Conservation (phyloP, 2,113 vertebrate genomes). For the Hassar affinis region DNA sequence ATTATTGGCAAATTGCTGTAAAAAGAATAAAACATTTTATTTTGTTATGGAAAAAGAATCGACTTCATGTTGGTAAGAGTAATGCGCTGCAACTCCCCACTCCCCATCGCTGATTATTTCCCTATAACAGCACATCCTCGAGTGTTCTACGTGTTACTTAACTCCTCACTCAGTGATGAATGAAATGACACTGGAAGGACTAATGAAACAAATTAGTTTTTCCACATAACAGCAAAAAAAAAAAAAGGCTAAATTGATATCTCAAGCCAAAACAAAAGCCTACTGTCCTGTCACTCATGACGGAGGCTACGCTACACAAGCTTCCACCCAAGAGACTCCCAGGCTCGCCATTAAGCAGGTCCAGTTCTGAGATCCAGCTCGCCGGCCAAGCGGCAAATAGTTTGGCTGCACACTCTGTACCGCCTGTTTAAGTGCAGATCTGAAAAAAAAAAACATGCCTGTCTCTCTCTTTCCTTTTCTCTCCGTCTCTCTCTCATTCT, state of each 20-base stretch:
- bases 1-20: neutral
- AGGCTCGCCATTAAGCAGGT: slow-evolving; percentile 45
- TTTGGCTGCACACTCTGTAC: slow-evolving; percentile 74
- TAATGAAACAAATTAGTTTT: neutral
- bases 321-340: neutral
- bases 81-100: neutral
- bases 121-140: neutral
- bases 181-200: neutral
- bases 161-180: neutral
- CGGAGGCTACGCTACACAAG: slow-evolving; percentile 12
- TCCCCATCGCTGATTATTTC: neutral
- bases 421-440: slow-evolving; percentile 66
- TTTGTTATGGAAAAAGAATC: neutral
- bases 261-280: slow-evolving; percentile 9
- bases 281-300: slow-evolving; percentile 1
- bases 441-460: slow-evolving; percentile 55
- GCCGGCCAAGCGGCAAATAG: slow-evolving; percentile 69
- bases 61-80: neutral
- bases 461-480: slow-evolving; percentile 51
- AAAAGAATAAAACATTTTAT: neutral
- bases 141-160: neutral
- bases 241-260: neutral
- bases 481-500: slow-evolving; percentile 49
- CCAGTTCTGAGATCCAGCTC: slow-evolving; percentile 46
- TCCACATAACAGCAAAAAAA: neutral